These are phyloP conservation scores for Turdus rufiventris DNA, from an alignment of 2,113 vertebrate species.

Conservation along the genomic window DNA sequence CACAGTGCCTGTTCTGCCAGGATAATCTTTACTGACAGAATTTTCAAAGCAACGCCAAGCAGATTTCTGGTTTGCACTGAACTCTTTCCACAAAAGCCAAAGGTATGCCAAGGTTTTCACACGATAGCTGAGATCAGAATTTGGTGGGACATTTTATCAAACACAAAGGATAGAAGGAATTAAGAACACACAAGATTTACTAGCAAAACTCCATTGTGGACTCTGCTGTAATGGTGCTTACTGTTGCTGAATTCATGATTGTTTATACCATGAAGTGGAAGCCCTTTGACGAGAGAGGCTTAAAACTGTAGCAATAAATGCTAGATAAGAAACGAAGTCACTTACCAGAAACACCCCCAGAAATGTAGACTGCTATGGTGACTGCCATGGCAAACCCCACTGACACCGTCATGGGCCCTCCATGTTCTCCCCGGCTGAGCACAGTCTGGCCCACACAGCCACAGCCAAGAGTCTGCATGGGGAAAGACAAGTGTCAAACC, in stretches of 20 bases:
- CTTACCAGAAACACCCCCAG: conserved; percentile 93
- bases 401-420: conserved; percentile 78
- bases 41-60: background rate
- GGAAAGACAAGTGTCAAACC: background rate
- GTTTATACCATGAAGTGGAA: background rate
- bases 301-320: background rate
- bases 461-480: conserved; percentile 86
- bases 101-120: background rate
- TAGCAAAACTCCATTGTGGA: background rate
- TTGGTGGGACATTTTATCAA: background rate
- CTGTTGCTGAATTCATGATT: background rate
- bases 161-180: background rate
- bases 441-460: conserved; percentile 87
- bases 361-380: conserved; percentile 84
- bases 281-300: background rate
- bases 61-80: background rate
- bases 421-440: conserved; percentile 81
- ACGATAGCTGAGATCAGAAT: background rate
- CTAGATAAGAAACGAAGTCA: background rate
- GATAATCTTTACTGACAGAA: background rate
- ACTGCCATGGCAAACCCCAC: conserved; percentile 88
- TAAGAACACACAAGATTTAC: background rate
- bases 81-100: background rate
- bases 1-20: background rate
- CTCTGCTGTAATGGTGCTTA: background rate